Conservation (phyloP, 2,113 vertebrate species). For the Elgaria multicarinata region DNA sequence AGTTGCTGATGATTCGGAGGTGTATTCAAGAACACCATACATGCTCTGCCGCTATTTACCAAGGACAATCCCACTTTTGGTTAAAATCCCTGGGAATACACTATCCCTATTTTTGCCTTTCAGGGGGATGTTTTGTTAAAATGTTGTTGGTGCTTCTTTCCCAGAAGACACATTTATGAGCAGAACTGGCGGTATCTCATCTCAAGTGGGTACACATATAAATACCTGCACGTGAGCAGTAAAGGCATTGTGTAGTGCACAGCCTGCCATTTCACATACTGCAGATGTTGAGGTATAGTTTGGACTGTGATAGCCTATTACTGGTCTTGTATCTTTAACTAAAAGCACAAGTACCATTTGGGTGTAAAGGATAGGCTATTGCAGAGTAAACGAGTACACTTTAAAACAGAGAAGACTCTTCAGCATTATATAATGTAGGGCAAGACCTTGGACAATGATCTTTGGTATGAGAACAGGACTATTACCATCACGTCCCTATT, state of each 20-base stretch:
- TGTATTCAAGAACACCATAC: neutral
- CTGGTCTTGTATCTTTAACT: neutral
- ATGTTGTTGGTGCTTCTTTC: neutral
- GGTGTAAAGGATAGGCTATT: neutral
- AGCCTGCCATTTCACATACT: neutral
- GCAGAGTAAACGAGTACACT: neutral
- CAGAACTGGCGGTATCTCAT: neutral
- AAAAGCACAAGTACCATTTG: neutral
- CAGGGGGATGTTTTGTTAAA: neutral
- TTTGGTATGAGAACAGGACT: neutral
- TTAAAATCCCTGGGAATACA: neutral
- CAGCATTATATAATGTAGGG: neutral
- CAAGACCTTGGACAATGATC: neutral
- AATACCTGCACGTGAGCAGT: neutral
- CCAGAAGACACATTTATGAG: neutral
- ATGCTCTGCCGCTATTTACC: neutral
- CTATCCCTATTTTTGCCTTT: neutral
- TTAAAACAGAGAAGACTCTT: neutral
- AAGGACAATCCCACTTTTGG: too few relatives aligned
- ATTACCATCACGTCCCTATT: neutral
- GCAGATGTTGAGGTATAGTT: neutral
- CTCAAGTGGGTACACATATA: neutral
- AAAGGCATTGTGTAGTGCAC: neutral
- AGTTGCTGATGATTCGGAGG: neutral
- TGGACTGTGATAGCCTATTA: neutral